These are phyloP conservation scores for Lutjanus campechanus DNA, from an alignment of 2,797 vertebrate genomes.

Conservation along the genomic window DNA sequence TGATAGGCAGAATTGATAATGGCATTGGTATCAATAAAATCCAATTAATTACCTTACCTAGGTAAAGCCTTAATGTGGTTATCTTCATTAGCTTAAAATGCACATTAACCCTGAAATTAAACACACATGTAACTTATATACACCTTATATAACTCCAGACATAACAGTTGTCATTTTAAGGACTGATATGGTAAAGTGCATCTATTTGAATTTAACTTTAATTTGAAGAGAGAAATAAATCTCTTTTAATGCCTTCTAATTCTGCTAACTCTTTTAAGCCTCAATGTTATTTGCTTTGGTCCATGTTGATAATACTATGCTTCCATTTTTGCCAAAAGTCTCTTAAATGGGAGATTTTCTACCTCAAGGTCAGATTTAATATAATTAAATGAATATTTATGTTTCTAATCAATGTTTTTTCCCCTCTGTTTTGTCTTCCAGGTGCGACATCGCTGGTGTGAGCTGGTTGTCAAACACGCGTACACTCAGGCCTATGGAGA, in stretches of 20 bases:
- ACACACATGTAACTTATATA: not conserved
- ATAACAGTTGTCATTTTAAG: not conserved
- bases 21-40: too few species aligned
- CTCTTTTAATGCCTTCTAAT: not conserved
- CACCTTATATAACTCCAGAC: not conserved
- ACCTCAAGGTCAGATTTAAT: not conserved
- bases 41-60: too few species aligned
- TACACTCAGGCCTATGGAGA: conserved; percentile 86
- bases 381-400: not conserved
- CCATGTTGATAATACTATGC: not conserved
- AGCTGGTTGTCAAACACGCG: conserved; percentile 92
- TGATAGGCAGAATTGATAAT: too few species aligned
- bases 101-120: not conserved
- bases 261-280: not conserved
- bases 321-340: not conserved
- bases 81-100: not conserved
- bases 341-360: not conserved
- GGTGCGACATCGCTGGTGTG: conserved; percentile 98
- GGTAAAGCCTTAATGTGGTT: not conserved
- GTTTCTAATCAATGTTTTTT: not conserved
- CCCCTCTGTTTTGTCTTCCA: conserved; percentile 62
- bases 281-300: not conserved
- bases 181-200: not conserved
- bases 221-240: not conserved
- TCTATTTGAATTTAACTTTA: not conserved